Base-by-base conservation (phyloP, 2,888 invertebrate genomes). In the Noctuana brunneofusca region DNA sequence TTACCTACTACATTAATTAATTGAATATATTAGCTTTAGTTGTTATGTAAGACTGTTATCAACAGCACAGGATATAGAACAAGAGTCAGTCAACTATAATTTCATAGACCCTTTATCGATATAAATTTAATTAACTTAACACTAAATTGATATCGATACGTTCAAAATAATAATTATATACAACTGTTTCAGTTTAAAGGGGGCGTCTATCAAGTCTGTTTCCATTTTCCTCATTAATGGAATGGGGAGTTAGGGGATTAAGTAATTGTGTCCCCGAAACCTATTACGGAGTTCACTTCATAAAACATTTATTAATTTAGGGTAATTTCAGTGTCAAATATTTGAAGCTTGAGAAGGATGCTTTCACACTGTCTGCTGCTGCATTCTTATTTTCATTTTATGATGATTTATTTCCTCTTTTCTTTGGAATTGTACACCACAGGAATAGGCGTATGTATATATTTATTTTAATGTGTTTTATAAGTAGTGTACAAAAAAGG, bases 301-400 rank as follows among this genome's bases (percentile, higher is more conserved):
- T 59, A 41, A 50, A 59, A 38, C 32, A 43, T 59, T 58, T 38
- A 50, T 54, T 54, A 54, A 41, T 57, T 57, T 46, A 27, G 48
- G 32, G 48, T 30, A 20, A 57, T 57, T 57, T 46, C 57, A 18
- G 18, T 46, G 27, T 30, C 27, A 27, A 56, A 30, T 56, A 20
- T 27, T 20, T 46, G 14, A 46, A 30, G 30, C 18, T 12, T 22
- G 3, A 22, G 27, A 27, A 14, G 9, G 18, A 30, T 16, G n/a
- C n/a, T n/a, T n/a, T n/a, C n/a, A n/a, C n/a, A n/a, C n/a, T n/a
- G n/a, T n/a, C n/a, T n/a, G n/a, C n/a, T n/a, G n/a, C n/a, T n/a
- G n/a, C n/a, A n/a, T n/a, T n/a, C n/a, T n/a, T n/a, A n/a, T n/a
- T n/a, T n/a, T n/a, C n/a, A n/a, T n/a, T n/a, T n/a, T n/a, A n/a